Percentiles rank a stretch among this genome's conserved stretches.
These are phyloP conservation scores for Zoanthus gigantus DNA, from an alignment of 92 coral and sea anemone species.

Conservation along the genomic window DNA sequence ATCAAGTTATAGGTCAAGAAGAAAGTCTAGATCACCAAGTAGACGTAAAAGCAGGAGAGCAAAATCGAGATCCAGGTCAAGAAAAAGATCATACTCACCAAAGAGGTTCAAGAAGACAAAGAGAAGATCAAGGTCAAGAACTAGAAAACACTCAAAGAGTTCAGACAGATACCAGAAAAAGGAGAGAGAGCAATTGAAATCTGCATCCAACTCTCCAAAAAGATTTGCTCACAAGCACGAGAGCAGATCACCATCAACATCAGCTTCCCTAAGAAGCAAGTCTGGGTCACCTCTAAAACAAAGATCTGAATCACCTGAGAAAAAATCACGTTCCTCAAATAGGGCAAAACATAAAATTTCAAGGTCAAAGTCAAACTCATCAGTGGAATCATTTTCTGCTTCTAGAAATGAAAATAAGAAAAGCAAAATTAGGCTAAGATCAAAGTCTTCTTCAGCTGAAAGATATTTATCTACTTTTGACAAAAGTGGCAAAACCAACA, in stretches of 20 bases:
- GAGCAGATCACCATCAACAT: conserved; percentile 15
- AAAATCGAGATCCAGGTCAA: conserved; percentile 59
- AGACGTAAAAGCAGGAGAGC: conserved; percentile 15
- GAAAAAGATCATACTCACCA: conserved; percentile 65
- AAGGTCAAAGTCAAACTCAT: conserved; percentile 40
- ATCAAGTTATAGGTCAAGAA: conserved; percentile 65
- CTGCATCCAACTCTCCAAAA: conserved; percentile 36
- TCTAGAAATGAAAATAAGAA: conserved; percentile 4
- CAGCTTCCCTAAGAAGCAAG: conserved; percentile 25
- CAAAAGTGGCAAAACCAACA: conserved; percentile 37
- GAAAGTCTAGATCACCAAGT: conserved; percentile 60
- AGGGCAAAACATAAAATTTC: conserved; percentile 15
- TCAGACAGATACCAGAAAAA: neutral
- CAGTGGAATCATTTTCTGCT: conserved; percentile 18
- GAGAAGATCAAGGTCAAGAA: conserved; percentile 32
- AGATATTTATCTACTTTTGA: conserved; percentile 29
- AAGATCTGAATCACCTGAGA: conserved; percentile 32
- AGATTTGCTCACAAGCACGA: neutral
- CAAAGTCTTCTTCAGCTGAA: conserved; percentile 35
- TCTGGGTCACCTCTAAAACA: conserved; percentile 15
- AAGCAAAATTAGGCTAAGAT: conserved; percentile 52
- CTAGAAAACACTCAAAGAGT: conserved; percentile 10
- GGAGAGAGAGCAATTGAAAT: neutral
- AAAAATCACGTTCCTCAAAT: neutral
- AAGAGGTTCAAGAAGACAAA: conserved; percentile 45